phyloP scores from a whole-genome alignment of 2,797 vertebrate genomes.

The Ctenopoma multispine region DNA sequence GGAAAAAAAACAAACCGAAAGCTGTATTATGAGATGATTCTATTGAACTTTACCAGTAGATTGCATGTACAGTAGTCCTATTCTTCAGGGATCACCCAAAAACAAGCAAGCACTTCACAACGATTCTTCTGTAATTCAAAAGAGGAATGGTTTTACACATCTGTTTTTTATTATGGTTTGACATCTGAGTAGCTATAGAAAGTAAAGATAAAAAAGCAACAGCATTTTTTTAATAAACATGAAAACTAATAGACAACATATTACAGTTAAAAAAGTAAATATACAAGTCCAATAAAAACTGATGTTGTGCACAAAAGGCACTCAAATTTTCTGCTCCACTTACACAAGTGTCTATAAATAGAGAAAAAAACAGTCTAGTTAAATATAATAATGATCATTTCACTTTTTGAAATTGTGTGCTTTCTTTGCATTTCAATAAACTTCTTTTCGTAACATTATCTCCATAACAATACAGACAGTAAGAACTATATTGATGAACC shows the following conservation, averaged over 20 bases:
- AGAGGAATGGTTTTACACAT: slow-evolving; percentile 37
- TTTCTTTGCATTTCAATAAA: slow-evolving; percentile 64
- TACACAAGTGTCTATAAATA: slow-evolving; percentile 85
- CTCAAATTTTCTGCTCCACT: slow-evolving; percentile 79
- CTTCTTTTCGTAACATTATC: slow-evolving; percentile 28
- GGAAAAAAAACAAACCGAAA: slow-evolving; percentile 20
- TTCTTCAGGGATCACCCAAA: slow-evolving; percentile 40
- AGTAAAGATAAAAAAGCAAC: slow-evolving; percentile 61
- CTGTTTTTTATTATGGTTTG: slow-evolving; percentile 28
- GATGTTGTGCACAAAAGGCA: slow-evolving; percentile 91
- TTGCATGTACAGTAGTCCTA: slow-evolving; percentile 67
- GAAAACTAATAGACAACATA: slow-evolving; percentile 66
- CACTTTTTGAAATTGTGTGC: slow-evolving; percentile 63
- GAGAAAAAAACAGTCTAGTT: slow-evolving; percentile 65
- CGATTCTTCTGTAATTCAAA: slow-evolving; percentile 35
- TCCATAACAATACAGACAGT: slow-evolving; percentile 38
- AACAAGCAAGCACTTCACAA: slow-evolving; percentile 39
- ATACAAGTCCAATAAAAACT: slow-evolving; percentile 77
- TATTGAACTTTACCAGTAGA: slow-evolving; percentile 57
- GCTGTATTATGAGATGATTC: slow-evolving; percentile 66
- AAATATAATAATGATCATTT: slow-evolving; percentile 59
- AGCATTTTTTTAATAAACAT: slow-evolving; percentile 65
- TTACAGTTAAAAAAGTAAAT: slow-evolving; percentile 72
- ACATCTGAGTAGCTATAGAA: slow-evolving; percentile 47
- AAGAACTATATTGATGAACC: slow-evolving; percentile 27